Evolutionary conservation across 2,888 invertebrate species (phyloP).

Genomic region (Arge pagana): DNA sequence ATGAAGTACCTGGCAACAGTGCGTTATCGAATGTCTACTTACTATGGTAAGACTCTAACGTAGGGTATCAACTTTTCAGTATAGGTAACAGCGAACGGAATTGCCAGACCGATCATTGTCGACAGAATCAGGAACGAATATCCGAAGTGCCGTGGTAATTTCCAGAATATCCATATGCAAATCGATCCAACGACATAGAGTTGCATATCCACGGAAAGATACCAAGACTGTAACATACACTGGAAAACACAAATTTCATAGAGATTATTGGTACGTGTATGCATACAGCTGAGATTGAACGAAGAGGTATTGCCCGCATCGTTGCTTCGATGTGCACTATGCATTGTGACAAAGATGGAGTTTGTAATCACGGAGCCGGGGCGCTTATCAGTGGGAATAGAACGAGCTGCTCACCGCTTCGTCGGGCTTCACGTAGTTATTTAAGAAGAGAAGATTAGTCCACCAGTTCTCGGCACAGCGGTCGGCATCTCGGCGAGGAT

Average conservation of each 20-base stretch:
- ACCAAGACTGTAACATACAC: constrained; percentile 48
- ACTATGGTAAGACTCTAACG: constrained; percentile 38
- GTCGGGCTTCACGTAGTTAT: constrained; percentile 42
- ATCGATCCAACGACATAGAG: constrained; percentile 36
- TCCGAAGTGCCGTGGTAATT: constrained; percentile 39
- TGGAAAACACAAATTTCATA: too few species aligned
- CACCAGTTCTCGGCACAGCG: constrained; percentile 40
- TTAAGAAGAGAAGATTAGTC: constrained; percentile 46
- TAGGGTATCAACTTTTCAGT: constrained; percentile 34
- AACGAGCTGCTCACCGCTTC: constrained; percentile 30
- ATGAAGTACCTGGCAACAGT: too few species aligned
- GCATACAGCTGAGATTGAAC: background rate
- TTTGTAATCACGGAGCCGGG: too few species aligned
- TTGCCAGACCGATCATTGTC: constrained; percentile 34
- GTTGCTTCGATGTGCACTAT: too few species aligned
- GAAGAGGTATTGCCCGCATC: too few species aligned
- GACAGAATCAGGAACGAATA: constrained; percentile 36
- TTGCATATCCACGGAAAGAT: constrained; percentile 42
- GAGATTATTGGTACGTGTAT: too few species aligned
- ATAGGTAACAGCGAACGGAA: constrained; percentile 40
- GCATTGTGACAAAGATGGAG: too few species aligned
- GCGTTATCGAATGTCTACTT: too few species aligned
- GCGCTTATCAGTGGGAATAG: background rate
- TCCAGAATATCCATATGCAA: constrained; percentile 37
- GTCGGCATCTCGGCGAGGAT: constrained; percentile 35